Evolutionary conservation across 1,140 invertebrate species (phyloP).

Genomic region (Drosophila auraria): DNA sequence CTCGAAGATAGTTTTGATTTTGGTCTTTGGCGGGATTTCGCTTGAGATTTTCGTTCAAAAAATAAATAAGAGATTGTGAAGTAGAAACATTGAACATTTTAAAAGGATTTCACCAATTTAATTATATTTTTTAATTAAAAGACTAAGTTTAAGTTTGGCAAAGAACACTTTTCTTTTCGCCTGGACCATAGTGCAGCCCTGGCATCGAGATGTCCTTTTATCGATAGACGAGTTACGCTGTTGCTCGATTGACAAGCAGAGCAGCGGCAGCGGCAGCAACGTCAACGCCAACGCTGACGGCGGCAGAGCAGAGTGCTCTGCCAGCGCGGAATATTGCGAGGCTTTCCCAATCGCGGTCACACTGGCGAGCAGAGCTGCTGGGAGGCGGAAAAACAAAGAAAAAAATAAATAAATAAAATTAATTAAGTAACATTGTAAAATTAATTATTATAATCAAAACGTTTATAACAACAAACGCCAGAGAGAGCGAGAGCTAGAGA

Average conservation of each 20-base stretch:
- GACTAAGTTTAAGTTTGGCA: too few relatives aligned
- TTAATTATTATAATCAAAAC: neutral
- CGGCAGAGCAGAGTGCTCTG: too few relatives aligned
- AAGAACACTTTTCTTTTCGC: too few relatives aligned
- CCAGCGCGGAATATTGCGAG: neutral
- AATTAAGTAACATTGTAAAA: neutral
- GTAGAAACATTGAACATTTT: too few relatives aligned
- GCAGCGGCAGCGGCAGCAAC: too few relatives aligned
- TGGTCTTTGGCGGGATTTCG: too few relatives aligned
- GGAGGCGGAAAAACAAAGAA: conserved; percentile 21
- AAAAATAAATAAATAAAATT: neutral
- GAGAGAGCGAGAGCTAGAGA: neutral
- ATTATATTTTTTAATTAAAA: too few relatives aligned
- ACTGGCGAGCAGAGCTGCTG: conserved; percentile 25
- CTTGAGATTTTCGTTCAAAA: too few relatives aligned
- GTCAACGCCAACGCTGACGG: too few relatives aligned
- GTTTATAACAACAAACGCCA: neutral
- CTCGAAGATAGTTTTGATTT: neutral
- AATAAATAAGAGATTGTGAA: too few relatives aligned
- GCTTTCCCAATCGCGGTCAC: conserved; percentile 17
- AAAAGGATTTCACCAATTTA: too few relatives aligned
- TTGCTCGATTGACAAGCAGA: too few relatives aligned
- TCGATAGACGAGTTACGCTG: neutral
- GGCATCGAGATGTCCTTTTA: neutral
- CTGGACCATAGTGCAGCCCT: neutral